phyloP scores from a whole-genome alignment of 2,113 vertebrate species.

The Anhinga rufa region DNA sequence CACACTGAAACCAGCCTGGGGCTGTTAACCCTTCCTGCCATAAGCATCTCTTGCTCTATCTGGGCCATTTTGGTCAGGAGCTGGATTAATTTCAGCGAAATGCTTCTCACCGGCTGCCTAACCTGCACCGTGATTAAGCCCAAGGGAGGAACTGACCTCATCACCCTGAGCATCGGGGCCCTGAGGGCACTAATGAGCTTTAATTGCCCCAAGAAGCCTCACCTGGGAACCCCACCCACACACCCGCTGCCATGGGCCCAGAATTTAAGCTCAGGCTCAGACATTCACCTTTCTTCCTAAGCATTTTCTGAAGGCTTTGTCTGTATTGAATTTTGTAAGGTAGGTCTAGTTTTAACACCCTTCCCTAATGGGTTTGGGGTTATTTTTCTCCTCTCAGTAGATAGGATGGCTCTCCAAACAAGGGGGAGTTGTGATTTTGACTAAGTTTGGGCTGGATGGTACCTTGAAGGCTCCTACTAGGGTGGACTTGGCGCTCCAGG shows the following conservation, averaged over 20 bases:
- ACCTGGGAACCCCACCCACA: accelerated
- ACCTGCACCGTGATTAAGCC: neutral
- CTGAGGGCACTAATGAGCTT: neutral
- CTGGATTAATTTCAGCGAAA: neutral
- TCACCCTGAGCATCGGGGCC: accelerated
- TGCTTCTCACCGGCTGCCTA: neutral
- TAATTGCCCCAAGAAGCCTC: neutral
- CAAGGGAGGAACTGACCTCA: neutral
- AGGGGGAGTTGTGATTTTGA: neutral
- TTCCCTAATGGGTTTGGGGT: neutral
- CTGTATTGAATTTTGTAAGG: neutral
- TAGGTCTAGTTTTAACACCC: neutral
- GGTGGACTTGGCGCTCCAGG: neutral
- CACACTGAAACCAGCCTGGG: neutral
- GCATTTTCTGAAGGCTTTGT: neutral
- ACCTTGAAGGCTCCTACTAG: neutral
- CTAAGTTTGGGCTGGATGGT: neutral
- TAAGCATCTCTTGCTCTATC: neutral
- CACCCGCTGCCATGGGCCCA: neutral
- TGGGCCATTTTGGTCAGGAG: neutral
- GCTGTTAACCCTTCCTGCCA: neutral
- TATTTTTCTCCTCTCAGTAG: neutral
- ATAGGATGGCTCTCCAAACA: neutral
- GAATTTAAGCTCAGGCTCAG: neutral
- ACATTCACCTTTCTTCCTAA: accelerated